Conservation (phyloP, 2,888 invertebrate genomes). For the Callinectes sapidus region DNA sequence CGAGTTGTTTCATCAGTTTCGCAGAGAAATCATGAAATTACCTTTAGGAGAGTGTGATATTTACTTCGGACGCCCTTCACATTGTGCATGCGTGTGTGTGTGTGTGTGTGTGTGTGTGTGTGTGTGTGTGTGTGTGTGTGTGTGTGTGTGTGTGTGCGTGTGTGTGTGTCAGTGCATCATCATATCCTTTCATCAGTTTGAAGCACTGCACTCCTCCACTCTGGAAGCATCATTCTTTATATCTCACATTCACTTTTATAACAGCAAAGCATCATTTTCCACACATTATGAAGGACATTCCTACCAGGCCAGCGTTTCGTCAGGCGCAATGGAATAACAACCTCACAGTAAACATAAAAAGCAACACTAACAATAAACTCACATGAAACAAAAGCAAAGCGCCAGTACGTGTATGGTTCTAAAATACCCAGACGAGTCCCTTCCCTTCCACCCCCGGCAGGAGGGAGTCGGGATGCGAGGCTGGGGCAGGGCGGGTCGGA, state of each 20-base stretch:
- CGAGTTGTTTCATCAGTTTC: background rate
- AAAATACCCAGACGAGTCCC: background rate
- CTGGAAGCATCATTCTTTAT: background rate
- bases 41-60: slow-evolving; percentile 19
- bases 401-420: slow-evolving; percentile 5
- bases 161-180: slow-evolving; percentile 42
- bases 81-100: slow-evolving; percentile 27
- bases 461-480: background rate
- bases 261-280: slow-evolving; percentile 23
- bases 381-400: background rate
- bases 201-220: slow-evolving; percentile 8
- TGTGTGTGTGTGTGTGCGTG: slow-evolving; percentile 49
- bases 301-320: background rate
- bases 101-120: slow-evolving; percentile 42
- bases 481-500: slow-evolving; percentile 12
- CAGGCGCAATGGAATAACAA: background rate
- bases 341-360: background rate
- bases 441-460: background rate
- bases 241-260: slow-evolving; percentile 17
- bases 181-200: background rate
- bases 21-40: slow-evolving; percentile 4
- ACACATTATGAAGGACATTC: background rate
- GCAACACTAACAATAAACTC: background rate
- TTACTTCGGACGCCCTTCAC: background rate
- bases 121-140: slow-evolving; percentile 44